Percentiles rank a stretch among this genome's conserved stretches.
These are phyloP conservation scores for Caenorhabditis zanzibari DNA, from an alignment of 2,888 invertebrate species.

Conservation along the genomic window DNA sequence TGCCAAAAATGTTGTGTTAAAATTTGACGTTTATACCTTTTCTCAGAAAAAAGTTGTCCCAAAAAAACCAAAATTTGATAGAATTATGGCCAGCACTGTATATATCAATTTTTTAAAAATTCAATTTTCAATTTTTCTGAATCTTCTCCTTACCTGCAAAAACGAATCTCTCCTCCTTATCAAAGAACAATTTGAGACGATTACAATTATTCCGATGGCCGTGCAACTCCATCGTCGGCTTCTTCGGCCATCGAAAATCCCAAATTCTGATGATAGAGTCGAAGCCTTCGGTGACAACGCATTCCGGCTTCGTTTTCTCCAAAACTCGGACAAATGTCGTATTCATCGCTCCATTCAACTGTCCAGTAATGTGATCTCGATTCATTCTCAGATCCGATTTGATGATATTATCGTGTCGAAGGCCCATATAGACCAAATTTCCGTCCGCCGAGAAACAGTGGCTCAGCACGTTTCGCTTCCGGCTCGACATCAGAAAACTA, in stretches of 20 bases:
- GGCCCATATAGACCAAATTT: slow-evolving; percentile 82
- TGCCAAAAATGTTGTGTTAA: no score
- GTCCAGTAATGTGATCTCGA: slow-evolving; percentile 77
- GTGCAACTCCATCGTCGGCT: slow-evolving; percentile 77
- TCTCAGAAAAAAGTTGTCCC: no score
- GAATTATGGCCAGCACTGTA: no score
- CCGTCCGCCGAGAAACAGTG: slow-evolving; percentile 78
- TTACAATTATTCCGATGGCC: slow-evolving; percentile 82
- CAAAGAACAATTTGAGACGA: slow-evolving; percentile 81
- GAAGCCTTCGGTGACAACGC: slow-evolving; percentile 82
- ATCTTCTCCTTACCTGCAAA: slow-evolving; percentile 83
- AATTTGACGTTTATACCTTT: no score
- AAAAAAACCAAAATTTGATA: no score
- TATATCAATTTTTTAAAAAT: no score
- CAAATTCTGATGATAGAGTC: slow-evolving; percentile 83
- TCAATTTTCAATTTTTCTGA: no score
- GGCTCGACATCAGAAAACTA: slow-evolving; percentile 70
- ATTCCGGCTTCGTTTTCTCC: slow-evolving; percentile 76
- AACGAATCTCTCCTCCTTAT: slow-evolving; percentile 83
- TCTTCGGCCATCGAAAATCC: slow-evolving; percentile 83
- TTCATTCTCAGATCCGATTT: slow-evolving; percentile 83
- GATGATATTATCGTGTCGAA: slow-evolving; percentile 81
- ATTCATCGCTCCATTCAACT: slow-evolving; percentile 76
- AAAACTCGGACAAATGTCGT: slow-evolving; percentile 81
- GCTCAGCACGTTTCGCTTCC: slow-evolving; percentile 70